Conservation (phyloP, 2,113 vertebrate species). For the Sus scrofa region T2T-Sscrofa CM000824.6:71664501-71665000, state of each 20-base stretch:
- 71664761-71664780: not conserved
- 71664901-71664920: not conserved
- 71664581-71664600: not conserved
- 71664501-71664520: too few relatives aligned
- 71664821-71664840: not conserved
- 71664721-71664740: not conserved
- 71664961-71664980: not conserved
- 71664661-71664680: not conserved
- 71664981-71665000: not conserved
- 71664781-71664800: not conserved
- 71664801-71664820: not conserved
- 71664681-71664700: not conserved
- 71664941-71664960: not conserved
- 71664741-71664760: too few relatives aligned
- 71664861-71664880: not conserved
- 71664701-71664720: not conserved
- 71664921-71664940: not conserved
- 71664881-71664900: not conserved
- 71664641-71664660: not conserved
- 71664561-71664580: not conserved
- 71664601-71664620: not conserved
- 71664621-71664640: not conserved
- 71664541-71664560: not conserved
- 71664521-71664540: not conserved
- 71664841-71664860: fast-evolving